Base-by-base conservation (phyloP, 2,113 vertebrate species). In the Esox niger region DNA sequence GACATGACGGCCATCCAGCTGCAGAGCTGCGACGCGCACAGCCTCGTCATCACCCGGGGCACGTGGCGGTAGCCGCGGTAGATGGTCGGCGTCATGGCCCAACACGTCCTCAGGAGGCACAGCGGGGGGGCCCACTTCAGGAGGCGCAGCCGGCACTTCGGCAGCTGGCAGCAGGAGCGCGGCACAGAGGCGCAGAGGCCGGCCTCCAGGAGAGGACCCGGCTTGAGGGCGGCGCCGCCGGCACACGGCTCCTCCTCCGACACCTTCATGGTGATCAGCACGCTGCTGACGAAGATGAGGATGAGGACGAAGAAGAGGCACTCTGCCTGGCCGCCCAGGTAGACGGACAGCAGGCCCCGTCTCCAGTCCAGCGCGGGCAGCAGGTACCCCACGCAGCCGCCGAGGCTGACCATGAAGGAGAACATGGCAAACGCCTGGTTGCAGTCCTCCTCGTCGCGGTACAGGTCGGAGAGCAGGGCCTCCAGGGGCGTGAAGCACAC, bases 1-100 rank as follows among this genome's bases (percentile, higher is more conserved):
- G 89, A 91, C 92, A 92, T 91, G 70, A 93, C 86, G 0, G 91
- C 90, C 85, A 92, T 91, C 91, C 92, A 93, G 87, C 90, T 91
- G 84, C 91, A 92, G n/a, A 93, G 90, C 84, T 93, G 92, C 2
- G 91, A 90, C 62, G 83, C 66, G 13, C 91, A 93, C 60, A 93
- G 90, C 77, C 86, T 91, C 65, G 76, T 79, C 90, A 93, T 90
- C 21, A 92, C 92, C 10, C 60, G 58, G 0, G 92, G 92, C 52
- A 92, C 85, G 1, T 88, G 86, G 75, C 89, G 90, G 86, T 92
- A 93, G 80, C 91, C 91, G 74, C 89, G 78, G 85, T 92, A 92
- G 80, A 92, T 89, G 52, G 87, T 84, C 0, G 92, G 92, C 1
- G 89, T 91, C 86, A 92, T 82, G 27, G 90, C 85, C 80, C 90